These are phyloP conservation scores for Drepana falcataria DNA, from an alignment of 2,888 invertebrate species.

Conservation along the genomic window DNA sequence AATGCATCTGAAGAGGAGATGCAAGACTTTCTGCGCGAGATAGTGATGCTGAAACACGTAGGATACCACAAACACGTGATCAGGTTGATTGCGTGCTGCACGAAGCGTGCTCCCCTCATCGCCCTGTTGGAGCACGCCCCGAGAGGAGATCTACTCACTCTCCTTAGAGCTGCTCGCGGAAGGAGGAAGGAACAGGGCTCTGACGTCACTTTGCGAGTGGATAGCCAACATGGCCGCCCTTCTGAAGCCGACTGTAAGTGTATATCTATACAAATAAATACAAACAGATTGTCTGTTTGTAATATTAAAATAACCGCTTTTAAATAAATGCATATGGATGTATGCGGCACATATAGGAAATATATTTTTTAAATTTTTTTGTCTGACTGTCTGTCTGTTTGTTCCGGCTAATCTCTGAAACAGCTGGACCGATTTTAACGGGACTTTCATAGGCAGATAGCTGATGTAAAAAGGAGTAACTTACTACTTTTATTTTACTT, in stretches of 20 bases:
- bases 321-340: no score
- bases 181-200: conserved; percentile 35
- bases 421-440: no score
- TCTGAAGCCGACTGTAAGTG: conserved; percentile 81
- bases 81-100: conserved; percentile 85
- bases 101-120: conserved; percentile 81
- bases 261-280: not conserved
- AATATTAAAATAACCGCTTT: no score
- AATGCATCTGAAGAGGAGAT: conserved; percentile 78
- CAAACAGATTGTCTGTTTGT: no score
- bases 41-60: conserved; percentile 86
- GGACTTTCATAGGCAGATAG: no score
- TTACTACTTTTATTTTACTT: no score
- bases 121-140: conserved; percentile 89
- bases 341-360: no score
- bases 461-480: no score
- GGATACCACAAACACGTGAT: conserved; percentile 88
- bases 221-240: conserved; percentile 52
- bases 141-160: conserved; percentile 84
- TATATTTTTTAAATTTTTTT: no score
- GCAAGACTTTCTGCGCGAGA: conserved; percentile 87
- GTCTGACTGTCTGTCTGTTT: no score
- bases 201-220: conserved; percentile 71
- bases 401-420: no score
- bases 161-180: conserved; percentile 76